Conservation (phyloP, 2,113 vertebrate genomes). For the Neolamprologus fasciatus region DNA sequence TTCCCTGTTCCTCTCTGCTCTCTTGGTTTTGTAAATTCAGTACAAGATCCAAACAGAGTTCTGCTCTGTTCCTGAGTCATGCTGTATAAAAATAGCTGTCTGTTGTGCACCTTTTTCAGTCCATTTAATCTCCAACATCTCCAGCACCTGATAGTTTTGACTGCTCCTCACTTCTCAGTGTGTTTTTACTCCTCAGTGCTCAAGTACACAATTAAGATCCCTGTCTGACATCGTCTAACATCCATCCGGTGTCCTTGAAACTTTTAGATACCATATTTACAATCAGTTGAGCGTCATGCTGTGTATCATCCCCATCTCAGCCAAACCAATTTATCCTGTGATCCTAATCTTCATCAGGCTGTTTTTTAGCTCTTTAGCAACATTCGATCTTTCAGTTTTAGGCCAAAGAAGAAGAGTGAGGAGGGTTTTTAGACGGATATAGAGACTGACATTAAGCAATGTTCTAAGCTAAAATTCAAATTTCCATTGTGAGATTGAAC, state of each 20-base stretch:
- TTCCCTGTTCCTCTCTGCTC: background rate
- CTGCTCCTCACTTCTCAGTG: background rate
- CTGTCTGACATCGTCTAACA: background rate
- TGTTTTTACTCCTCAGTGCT: background rate
- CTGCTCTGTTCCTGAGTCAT: background rate
- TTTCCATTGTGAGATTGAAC: background rate
- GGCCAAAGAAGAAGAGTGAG: background rate
- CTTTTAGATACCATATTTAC: background rate
- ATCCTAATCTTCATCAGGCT: background rate
- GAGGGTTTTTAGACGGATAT: background rate
- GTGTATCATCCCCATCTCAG: background rate
- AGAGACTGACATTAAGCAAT: background rate
- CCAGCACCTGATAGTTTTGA: background rate
- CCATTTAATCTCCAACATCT: background rate
- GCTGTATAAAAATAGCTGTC: background rate
- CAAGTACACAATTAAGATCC: background rate
- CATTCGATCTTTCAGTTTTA: background rate
- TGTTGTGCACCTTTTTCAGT: background rate
- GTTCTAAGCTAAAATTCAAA: background rate
- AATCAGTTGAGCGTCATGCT: accelerated
- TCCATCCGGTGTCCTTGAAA: background rate
- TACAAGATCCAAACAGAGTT: background rate
- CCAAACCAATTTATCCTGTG: background rate
- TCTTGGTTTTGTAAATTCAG: background rate
- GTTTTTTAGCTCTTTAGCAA: background rate